phyloP scores from a whole-genome alignment of 2,113 vertebrate species.

The Passer montanus region DNA sequence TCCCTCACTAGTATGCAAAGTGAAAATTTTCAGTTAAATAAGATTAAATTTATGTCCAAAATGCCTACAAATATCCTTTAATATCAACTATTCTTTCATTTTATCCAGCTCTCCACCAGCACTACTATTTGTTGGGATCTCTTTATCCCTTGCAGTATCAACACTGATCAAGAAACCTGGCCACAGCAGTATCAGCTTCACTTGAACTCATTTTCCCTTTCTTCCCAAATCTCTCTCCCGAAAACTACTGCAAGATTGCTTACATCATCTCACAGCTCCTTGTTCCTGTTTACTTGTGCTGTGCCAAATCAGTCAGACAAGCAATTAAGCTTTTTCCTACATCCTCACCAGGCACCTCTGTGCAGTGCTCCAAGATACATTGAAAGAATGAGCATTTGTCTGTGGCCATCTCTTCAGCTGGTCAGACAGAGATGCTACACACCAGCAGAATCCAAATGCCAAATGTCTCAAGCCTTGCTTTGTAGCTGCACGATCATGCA shows the following conservation, averaged over 20 bases:
- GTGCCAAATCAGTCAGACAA: not conserved
- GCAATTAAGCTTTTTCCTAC: not conserved
- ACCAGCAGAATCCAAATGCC: not conserved
- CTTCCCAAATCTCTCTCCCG: not conserved
- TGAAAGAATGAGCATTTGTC: not conserved
- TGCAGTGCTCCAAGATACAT: not conserved
- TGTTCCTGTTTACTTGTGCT: not conserved
- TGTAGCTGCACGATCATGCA: not conserved
- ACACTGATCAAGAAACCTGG: not conserved
- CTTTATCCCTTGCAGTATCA: not conserved
- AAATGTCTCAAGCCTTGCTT: not conserved
- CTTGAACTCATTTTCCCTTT: not conserved
- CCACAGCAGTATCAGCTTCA: not conserved
- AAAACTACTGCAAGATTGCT: not conserved
- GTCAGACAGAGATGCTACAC: accelerated
- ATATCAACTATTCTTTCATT: not conserved
- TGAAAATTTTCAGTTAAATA: not conserved
- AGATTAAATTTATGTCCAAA: not conserved
- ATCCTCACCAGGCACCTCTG: not conserved
- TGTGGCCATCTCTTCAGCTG: not conserved
- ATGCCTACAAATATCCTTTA: not conserved
- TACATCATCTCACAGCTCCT: not conserved
- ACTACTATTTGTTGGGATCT: not conserved
- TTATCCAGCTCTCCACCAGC: not conserved
- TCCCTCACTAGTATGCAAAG: not conserved